A percentile compares a stretch with the other conserved stretches of the same genome.
Evolutionary conservation across 2,888 invertebrate genomes (phyloP).

Genomic region (Mactromeris polynyma): DNA sequence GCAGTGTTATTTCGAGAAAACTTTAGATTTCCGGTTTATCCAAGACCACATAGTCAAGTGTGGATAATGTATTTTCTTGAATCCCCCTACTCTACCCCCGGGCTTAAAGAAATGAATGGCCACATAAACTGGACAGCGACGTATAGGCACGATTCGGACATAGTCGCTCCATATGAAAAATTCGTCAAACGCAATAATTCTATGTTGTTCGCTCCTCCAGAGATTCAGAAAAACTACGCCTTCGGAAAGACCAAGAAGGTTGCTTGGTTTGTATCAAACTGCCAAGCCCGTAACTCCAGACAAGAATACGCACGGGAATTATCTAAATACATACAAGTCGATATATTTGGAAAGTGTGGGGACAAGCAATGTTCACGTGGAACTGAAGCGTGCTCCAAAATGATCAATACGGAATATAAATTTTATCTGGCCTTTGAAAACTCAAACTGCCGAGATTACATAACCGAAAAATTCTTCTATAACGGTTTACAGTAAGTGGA

Average conservation of each 20-base stretch:
- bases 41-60: slow-evolving; percentile 49
- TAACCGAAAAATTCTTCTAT: slow-evolving; percentile 98
- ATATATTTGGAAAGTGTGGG: slow-evolving; percentile 86
- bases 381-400: slow-evolving; percentile 92
- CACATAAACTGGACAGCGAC: slow-evolving; percentile 99
- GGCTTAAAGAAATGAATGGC: slow-evolving; percentile 91
- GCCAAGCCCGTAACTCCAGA: slow-evolving; percentile 96
- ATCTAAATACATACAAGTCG: slow-evolving; percentile 92
- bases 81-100: slow-evolving; percentile 88
- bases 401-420: slow-evolving; percentile 96
- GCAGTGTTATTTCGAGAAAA: slow-evolving; percentile 57
- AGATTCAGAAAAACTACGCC: slow-evolving; percentile 79
- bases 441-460: slow-evolving; percentile 97
- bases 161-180: slow-evolving; percentile 97
- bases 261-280: slow-evolving; percentile 99
- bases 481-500: slow-evolving; percentile 94
- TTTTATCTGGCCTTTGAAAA: slow-evolving; percentile 99
- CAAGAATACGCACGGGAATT: slow-evolving; percentile 95
- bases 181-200: slow-evolving; percentile 94
- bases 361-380: slow-evolving; percentile 88
- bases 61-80: slow-evolving; percentile 65
- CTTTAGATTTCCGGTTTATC: slow-evolving; percentile 17
- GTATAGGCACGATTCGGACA: slow-evolving; percentile 96
- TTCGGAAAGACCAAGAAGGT: slow-evolving; percentile 97
- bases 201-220: neutral